Conservation (phyloP, 2,113 vertebrate species). For the Pituophis catenifer region DNA sequence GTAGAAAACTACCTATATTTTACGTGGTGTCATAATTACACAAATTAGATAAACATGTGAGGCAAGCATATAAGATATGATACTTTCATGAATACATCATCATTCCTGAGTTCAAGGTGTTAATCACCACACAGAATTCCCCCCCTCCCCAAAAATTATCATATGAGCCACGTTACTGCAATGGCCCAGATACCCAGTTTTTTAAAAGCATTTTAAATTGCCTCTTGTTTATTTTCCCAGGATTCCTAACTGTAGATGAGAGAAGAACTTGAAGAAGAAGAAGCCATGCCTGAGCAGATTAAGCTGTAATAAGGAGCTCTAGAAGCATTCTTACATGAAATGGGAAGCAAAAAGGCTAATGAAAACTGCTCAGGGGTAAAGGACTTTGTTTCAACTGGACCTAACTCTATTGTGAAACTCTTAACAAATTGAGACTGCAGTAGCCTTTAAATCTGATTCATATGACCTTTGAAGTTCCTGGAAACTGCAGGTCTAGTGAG, state of each 20-base stretch:
- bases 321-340: conserved; percentile 20
- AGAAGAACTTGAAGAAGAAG: neutral
- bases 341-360: neutral
- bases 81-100: neutral
- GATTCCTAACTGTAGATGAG: neutral
- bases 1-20: neutral
- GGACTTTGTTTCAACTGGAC: conserved; percentile 2
- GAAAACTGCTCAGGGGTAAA: conserved; percentile 1
- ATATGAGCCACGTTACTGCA: neutral
- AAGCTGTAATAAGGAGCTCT: neutral
- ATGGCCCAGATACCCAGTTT: neutral
- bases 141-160: too few species aligned
- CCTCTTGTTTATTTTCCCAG: too few species aligned
- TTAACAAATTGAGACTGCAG: neutral
- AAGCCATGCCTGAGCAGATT: conserved; percentile 14
- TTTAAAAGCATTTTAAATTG: neutral
- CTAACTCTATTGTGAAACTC: neutral
- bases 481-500: neutral
- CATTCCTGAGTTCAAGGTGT: neutral
- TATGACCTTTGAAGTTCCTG: conserved; percentile 3
- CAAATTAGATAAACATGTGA: neutral
- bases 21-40: neutral
- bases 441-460: conserved; percentile 6
- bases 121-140: neutral
- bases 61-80: neutral